Percentiles rank a stretch among this genome's conserved stretches.
Conservation (phyloP, 1,140 invertebrate genomes). For the Heterodera schachtii region DNA sequence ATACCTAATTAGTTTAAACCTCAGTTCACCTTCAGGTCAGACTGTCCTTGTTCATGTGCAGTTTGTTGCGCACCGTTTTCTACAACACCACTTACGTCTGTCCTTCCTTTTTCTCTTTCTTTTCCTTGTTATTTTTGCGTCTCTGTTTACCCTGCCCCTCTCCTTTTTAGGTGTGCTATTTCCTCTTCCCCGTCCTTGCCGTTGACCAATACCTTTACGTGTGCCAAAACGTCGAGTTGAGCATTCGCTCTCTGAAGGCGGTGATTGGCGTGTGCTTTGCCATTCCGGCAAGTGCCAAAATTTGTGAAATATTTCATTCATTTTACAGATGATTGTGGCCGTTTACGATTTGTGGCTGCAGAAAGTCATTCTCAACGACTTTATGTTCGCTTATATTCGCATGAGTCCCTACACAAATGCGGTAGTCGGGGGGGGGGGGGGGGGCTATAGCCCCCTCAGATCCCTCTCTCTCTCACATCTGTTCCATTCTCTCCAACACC, state of each 20-base stretch:
- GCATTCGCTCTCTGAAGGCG: conserved; percentile 31
- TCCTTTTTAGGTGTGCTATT: conserved; percentile 43
- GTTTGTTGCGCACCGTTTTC: conserved; percentile 51
- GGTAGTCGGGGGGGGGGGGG: conserved; percentile 28
- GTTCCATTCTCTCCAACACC: too few relatives aligned
- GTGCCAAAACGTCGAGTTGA: conserved; percentile 55
- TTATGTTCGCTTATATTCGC: conserved; percentile 54
- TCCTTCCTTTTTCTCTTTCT: not conserved
- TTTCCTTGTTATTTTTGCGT: too few relatives aligned
- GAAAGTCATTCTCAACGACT: conserved; percentile 55
- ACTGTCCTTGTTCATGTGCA: conserved; percentile 52
- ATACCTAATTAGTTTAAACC: too few relatives aligned
- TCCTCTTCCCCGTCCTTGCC: conserved; percentile 56
- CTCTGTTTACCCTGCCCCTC: not conserved
- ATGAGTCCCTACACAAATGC: conserved; percentile 58
- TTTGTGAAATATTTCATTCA: not conserved
- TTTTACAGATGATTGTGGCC: conserved; percentile 49
- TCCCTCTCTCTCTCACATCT: too few relatives aligned
- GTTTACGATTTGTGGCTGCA: conserved; percentile 58
- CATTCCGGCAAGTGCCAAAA: conserved; percentile 34
- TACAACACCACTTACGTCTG: conserved; percentile 58
- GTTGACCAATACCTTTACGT: conserved; percentile 59
- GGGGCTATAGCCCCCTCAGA: too few relatives aligned
- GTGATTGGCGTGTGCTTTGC: conserved; percentile 54
- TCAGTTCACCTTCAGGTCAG: conserved; percentile 34